Evolutionary conservation across 2,797 vertebrate species (phyloP).

Genomic region (Siniperca scherzeri): DNA sequence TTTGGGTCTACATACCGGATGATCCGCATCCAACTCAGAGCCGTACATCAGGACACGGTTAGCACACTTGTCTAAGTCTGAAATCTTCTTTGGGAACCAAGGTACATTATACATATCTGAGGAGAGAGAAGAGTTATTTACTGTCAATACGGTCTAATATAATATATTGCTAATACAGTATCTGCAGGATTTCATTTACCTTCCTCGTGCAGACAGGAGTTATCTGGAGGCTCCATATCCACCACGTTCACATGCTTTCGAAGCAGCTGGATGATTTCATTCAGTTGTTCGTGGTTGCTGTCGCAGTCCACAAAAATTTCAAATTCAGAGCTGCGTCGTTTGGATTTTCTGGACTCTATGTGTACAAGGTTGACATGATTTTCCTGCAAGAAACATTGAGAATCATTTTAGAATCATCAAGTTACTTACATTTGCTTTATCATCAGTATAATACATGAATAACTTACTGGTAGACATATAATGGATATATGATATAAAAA

Average conservation of each 20-base stretch:
- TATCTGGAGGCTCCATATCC: slow-evolving; percentile 89
- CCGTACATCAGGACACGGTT: slow-evolving; percentile 98
- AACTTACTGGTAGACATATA: neutral
- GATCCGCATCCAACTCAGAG: slow-evolving; percentile 95
- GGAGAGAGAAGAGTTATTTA: slow-evolving; percentile 35
- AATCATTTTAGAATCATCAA: neutral
- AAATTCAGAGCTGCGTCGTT: slow-evolving; percentile 95
- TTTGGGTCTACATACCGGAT: slow-evolving; percentile 87
- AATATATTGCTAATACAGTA: neutral
- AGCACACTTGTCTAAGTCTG: slow-evolving; percentile 97
- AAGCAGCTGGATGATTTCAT: slow-evolving; percentile 94
- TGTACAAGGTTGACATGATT: slow-evolving; percentile 97
- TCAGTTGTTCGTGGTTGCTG: slow-evolving; percentile 94
- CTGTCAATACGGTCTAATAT: neutral
- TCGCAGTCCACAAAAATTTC: slow-evolving; percentile 98
- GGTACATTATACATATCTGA: slow-evolving; percentile 91
- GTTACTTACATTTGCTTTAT: neutral
- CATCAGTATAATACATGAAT: neutral
- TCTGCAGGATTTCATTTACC: slow-evolving; percentile 74
- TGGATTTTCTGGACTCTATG: slow-evolving; percentile 97
- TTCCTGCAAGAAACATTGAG: slow-evolving; percentile 86
- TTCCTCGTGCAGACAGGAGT: slow-evolving; percentile 86
- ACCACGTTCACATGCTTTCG: slow-evolving; percentile 91
- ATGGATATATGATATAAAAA: neutral
- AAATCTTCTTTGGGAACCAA: slow-evolving; percentile 98